A percentile compares a stretch with the other conserved stretches of the same genome.
Conservation (phyloP, 1,140 invertebrate species). For the Drosophila prosaltans region DNA sequence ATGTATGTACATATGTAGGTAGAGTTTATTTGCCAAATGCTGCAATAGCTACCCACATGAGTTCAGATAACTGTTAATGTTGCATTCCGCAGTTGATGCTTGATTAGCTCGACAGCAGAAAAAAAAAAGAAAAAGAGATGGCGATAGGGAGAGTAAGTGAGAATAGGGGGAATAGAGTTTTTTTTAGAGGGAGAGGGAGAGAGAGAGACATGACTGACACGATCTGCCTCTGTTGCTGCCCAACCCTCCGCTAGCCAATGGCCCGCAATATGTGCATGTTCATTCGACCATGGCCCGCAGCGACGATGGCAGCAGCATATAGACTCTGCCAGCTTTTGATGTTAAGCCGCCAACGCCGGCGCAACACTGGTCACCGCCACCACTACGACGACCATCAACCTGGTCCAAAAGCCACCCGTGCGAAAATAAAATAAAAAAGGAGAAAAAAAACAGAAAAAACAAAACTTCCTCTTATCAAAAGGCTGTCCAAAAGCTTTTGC, state of each 20-base stretch:
- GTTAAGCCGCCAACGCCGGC: slow-evolving; percentile 51
- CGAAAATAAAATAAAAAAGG: slow-evolving; percentile 17
- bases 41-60: slow-evolving; percentile 27
- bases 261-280: slow-evolving; percentile 42
- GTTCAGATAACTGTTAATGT: slow-evolving; percentile 42
- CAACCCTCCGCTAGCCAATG: neutral
- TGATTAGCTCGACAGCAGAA: slow-evolving; percentile 57
- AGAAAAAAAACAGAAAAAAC: slow-evolving; percentile 9
- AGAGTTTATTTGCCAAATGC: slow-evolving; percentile 3
- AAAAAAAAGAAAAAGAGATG: slow-evolving; percentile 18
- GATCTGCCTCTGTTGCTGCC: slow-evolving; percentile 22
- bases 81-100: slow-evolving; percentile 53
- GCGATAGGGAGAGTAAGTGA: neutral
- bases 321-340: slow-evolving; percentile 47
- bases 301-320: slow-evolving; percentile 46
- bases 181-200: neutral
- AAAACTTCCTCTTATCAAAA: slow-evolving; percentile 69
- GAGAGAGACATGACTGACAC: slow-evolving; percentile 20
- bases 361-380: neutral
- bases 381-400: slow-evolving; percentile 23
- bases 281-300: slow-evolving; percentile 63
- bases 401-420: slow-evolving; percentile 53
- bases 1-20: neutral
- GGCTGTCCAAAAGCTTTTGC: slow-evolving; percentile 64
- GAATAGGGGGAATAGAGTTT: neutral